Conservation (phyloP, 1,140 invertebrate genomes). For the Cephus cinctus region DNA sequence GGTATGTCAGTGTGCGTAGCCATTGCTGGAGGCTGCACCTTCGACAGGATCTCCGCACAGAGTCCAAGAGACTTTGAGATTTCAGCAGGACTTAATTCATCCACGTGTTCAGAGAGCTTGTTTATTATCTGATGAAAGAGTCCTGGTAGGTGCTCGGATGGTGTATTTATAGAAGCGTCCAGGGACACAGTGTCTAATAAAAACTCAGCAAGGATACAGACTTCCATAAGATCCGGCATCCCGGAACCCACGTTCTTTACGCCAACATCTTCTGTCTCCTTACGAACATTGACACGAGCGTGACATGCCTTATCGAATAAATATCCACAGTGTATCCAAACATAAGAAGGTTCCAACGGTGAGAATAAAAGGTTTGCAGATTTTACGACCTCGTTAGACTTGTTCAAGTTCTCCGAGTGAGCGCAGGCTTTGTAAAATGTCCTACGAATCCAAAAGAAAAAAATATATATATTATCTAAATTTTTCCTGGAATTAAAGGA, state of each 20-base stretch:
- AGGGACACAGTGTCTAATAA: constrained; percentile 77
- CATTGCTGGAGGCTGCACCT: constrained; percentile 68
- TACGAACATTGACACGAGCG: constrained; percentile 31
- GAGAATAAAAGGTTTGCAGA: constrained; percentile 85
- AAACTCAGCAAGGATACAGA: constrained; percentile 75
- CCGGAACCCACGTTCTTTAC: constrained; percentile 62
- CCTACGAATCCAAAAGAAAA: constrained; percentile 38
- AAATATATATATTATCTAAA: constrained; percentile 15
- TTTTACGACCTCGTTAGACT: constrained; percentile 69
- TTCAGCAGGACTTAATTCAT: constrained; percentile 62
- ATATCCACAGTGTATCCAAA: constrained; percentile 81
- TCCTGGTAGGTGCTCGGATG: constrained; percentile 76
- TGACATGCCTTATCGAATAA: constrained; percentile 68
- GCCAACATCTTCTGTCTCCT: constrained; percentile 23
- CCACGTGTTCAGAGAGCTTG: constrained; percentile 62
- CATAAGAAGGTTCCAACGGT: constrained; percentile 80
- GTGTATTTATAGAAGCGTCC: constrained; percentile 77
- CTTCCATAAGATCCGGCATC: constrained; percentile 62
- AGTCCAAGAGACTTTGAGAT: constrained; percentile 66
- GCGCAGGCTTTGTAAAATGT: constrained; percentile 57
- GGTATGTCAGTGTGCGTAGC: constrained; percentile 30
- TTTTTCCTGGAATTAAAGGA: constrained; percentile 1
- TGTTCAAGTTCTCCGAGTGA: constrained; percentile 33
- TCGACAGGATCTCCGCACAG: constrained; percentile 74
- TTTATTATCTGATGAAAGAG: constrained; percentile 68